Evolutionary conservation across 37 sponge, comb jelly and placozoan genomes (phyloP), one percentile per base, ranked within the genome.

Genomic region (Cliona cf. orientalis): DNA sequence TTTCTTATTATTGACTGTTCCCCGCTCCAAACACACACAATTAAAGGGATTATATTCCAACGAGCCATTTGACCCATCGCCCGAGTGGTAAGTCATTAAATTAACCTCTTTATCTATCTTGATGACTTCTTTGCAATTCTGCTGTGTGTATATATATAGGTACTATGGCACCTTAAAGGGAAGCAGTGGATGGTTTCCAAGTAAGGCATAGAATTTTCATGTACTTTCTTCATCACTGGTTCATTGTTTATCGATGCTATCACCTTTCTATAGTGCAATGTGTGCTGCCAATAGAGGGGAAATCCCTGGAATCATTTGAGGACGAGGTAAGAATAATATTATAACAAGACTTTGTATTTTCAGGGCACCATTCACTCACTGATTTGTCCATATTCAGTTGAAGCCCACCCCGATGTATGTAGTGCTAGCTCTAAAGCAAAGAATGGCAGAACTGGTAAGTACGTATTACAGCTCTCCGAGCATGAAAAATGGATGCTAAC

Each of bases 181-280:
- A 29, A 87, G 57, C 28, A 78, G 73, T 72, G 93, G 93, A 26
- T 93, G 89, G 89, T 93, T 93, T 37, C 93, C 93, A 75, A 74
- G 93, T 91, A 66, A 68, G 87, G n/a, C n/a, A n/a, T n/a, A n/a
- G n/a, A n/a, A n/a, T n/a, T n/a, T n/a, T n/a, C n/a, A n/a, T 74
- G 25, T 3, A 25, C 56, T 44, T 66, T 9, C 29, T 28, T 19
- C 9, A 23, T 68, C 36, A 17, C 28, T 67, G 17, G 25, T 61
- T 61, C n/a, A 37, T 67, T 67, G 69, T 22, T n/a, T 42, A 44
- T 45, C 4, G 36, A 33, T 74, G 6, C 19, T 60, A 11, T 39
- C 26, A 68, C 35, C 23, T 42, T 38, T 12, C 72, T 43, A 37
- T 62, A 79, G 80, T 40, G 28, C 72, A 81, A 23, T 88, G 78